Base-by-base conservation (phyloP, 2,888 invertebrate species). In the Eristalis arbustorum region DNA sequence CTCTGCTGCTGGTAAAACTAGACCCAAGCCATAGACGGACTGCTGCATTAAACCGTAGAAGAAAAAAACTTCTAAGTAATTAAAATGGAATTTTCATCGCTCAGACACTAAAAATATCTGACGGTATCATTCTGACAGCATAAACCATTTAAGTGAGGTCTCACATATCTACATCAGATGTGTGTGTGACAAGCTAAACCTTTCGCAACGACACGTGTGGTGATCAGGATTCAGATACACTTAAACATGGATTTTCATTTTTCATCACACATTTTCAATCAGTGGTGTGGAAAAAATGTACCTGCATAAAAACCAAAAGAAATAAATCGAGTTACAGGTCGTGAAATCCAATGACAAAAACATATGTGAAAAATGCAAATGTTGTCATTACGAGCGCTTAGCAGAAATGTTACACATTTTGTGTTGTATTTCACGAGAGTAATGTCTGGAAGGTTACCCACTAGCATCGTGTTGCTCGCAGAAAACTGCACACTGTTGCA, bases 301-400 rank as follows among this genome's bases (percentile, higher is more conserved):
- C 18, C 8, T 31, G 31, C 10, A 8, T 18, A 49, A 49, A 18
- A 28, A 31, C 18, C 18, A 73, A 57, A n/a, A 23, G 23, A 69
- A 37, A 69, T 22, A 68, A 28, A 56, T 31, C 25, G 25, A 59
- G 11, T 42, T 59, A 59, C 59, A 28, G 59, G 42, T 42, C 42
- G 42, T 49, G 22, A 11, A 8, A 37, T 8, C 49, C 61, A 68
- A 61, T 67, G 63, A 14, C 57, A 13, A 57, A 40, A 23, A 64
- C 59, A 28, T 61, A 28, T 77, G 68, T 66, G 49, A 49, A 57
- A 76, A 81, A 85, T 81, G 84, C 77, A 77, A 85, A 85, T 84
- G 68, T 72, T 63, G 66, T 73, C 84, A 80, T 68, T 77, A 34
- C 31, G 28, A 67, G 37, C 25, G 4, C 34, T 49, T 34, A 49